These are phyloP conservation scores for Muntiacus muntjak DNA, from an alignment of 2,113 vertebrate genomes.

Conservation along the genomic window DNA sequence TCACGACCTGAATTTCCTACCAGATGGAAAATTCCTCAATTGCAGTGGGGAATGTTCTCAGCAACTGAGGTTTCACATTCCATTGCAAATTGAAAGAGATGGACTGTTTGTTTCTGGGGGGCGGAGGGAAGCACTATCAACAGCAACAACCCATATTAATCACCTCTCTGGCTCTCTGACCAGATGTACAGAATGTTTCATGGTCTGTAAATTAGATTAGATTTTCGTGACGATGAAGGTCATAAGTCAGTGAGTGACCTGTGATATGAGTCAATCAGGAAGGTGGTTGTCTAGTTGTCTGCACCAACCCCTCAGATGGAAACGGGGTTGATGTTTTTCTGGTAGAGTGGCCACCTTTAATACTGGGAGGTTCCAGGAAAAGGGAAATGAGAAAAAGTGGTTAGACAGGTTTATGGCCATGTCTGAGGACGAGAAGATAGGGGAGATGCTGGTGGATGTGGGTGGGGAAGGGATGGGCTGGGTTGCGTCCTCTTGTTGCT, in stretches of 20 bases:
- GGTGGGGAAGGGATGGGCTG: neutral
- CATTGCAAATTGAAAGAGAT: constrained; percentile 42
- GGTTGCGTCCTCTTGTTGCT: neutral
- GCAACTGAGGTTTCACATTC: neutral
- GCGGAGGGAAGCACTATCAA: neutral
- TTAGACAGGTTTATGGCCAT: neutral
- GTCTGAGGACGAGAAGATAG: neutral
- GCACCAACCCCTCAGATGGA: neutral
- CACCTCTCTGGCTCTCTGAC: neutral
- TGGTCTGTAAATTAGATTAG: neutral
- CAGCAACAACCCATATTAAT: neutral
- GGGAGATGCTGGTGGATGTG: neutral
- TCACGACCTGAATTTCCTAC: constrained; percentile 57
- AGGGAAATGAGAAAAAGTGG: neutral
- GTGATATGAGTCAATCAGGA: neutral
- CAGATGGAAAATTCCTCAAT: constrained; percentile 31
- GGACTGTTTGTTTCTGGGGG: neutral
- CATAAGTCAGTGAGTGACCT: neutral
- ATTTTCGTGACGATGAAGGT: neutral
- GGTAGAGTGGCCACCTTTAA: neutral
- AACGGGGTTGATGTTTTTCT: neutral
- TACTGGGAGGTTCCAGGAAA: neutral
- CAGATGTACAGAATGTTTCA: neutral
- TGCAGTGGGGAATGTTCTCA: constrained; percentile 23
- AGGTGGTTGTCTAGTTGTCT: neutral